Base-by-base conservation (phyloP, 2,797 vertebrate species). In the Eutrigla gurnardus region DNA sequence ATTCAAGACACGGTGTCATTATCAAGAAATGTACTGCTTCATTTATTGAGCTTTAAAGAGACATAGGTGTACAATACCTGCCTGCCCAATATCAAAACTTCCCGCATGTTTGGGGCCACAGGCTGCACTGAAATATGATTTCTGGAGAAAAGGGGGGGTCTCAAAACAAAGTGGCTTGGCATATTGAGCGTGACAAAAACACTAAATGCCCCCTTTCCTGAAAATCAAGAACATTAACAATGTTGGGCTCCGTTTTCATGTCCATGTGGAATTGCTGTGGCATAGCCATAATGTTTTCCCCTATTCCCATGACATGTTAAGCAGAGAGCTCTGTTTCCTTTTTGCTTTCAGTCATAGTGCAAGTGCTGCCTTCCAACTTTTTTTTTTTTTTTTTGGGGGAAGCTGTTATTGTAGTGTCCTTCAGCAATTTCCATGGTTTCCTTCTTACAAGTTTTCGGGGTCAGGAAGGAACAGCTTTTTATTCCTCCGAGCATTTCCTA, bases 381-480 rank as follows among this genome's bases (percentile, higher is more conserved):
- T 80, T 68, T 83, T 33, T 33, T 6, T n/a, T n/a, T n/a, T n/a
- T 25, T 25, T 25, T 25, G 25, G 25, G 25, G 76, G 68, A 78
- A 78, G 70, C 78, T 74, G 75, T 84, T 85, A 84, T 73, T 84
- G 45, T 40, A 79, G 50, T 46, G 73, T 70, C 78, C 79, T 82
- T 84, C 53, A 81, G 71, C 63, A 69, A 82, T 86, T 83, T 86
- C 72, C 74, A 85, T 54, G 68, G 77, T 90, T 91, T 84, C 73
- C 79, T 65, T 83, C 88, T 84, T 81, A 79, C 81, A 81, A 80
- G 58, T 82, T 84, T 58, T 59, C 60, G 61, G 77, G 86, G 88
- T 92, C 88, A 91, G 89, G 84, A 93, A 87, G 88, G 92, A 92
- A 89, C 89, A 88, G 67, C 81, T 88, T 90, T 87, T 86, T 70